Base-by-base conservation (phyloP, 2,888 invertebrate genomes). In the Eudasyphora cyanicolor region DNA sequence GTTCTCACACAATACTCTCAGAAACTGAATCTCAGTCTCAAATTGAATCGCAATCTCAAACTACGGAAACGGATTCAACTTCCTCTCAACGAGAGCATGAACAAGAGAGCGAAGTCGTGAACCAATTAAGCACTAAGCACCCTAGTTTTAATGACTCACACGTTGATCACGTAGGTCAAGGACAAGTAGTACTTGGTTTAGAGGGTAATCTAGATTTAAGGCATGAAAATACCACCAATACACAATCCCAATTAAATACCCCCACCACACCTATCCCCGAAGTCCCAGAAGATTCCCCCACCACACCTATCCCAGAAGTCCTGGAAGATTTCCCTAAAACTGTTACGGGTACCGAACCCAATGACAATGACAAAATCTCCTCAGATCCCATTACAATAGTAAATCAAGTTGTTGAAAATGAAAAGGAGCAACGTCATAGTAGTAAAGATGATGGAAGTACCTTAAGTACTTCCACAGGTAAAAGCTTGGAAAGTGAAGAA, bases 131-230 rank as follows among this genome's bases (percentile, higher is more conserved):
- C 79, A 82, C 79, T 35, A 73, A 82, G 79, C 80, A 80, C 79
- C 24, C 57, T 70, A 81, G 81, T 75, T 78, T 77, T 84, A 85
- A 73, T 60, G 78, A 81, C 74, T 77, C 76, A 76, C 80, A 76
- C 51, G 57, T n/a, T n/a, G n/a, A 64, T 71, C 76, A 84, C 64
- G 76, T 87, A 86, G 85, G 86, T 51, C 81, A 88, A 88, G 87
- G 80, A 73, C 29, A 60, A 14, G 21, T 78, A 67, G 79, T 86
- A 85, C 76, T 82, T 86, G 90, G 89, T 89, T 86, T 86, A 88
- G 86, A 87, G 88, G 85, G 82, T 87, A 87, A 86, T 88, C 51
- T 84, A 89, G 89, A 71, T 86, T 83, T 89, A 90, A 90, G 87
- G 88, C 89, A 89, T 90, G 88, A 54, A 76, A 76, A 21, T 81